phyloP scores from a whole-genome alignment of 2,113 vertebrate species.

The Rhinopithecus roxellana region DNA sequence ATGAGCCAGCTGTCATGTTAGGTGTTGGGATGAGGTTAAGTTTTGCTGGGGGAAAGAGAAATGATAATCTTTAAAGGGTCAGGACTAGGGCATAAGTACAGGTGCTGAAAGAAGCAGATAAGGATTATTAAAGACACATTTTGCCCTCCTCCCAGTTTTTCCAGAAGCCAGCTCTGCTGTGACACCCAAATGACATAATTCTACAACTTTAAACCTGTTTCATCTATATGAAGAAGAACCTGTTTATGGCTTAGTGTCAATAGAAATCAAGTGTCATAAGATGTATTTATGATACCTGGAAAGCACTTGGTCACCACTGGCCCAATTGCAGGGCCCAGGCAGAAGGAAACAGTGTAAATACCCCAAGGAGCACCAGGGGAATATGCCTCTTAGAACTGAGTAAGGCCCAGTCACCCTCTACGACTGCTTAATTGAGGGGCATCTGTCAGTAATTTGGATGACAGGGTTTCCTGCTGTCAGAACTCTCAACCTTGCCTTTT shows the following conservation, averaged over 20 bases:
- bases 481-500: not conserved
- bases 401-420: not conserved
- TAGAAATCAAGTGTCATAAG: not conserved
- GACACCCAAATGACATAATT: constrained; percentile 5
- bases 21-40: not conserved
- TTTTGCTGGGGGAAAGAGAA: not conserved
- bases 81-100: not conserved
- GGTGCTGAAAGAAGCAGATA: not conserved
- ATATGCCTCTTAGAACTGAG: not conserved
- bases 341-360: not conserved
- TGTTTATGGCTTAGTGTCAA: constrained; percentile 20
- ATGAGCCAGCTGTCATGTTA: not conserved
- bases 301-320: not conserved
- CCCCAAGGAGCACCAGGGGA: not conserved
- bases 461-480: not conserved
- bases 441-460: not conserved
- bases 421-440: not conserved
- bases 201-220: not conserved
- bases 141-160: not conserved
- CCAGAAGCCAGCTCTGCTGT: constrained; percentile 12
- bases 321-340: not conserved
- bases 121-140: not conserved
- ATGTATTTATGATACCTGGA: not conserved
- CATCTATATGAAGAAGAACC: not conserved
- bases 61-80: not conserved